A percentile compares a stretch with the other conserved stretches of the same genome.
Conservation (phyloP, 2,888 invertebrate species). For the Caradrina kadenii region DNA sequence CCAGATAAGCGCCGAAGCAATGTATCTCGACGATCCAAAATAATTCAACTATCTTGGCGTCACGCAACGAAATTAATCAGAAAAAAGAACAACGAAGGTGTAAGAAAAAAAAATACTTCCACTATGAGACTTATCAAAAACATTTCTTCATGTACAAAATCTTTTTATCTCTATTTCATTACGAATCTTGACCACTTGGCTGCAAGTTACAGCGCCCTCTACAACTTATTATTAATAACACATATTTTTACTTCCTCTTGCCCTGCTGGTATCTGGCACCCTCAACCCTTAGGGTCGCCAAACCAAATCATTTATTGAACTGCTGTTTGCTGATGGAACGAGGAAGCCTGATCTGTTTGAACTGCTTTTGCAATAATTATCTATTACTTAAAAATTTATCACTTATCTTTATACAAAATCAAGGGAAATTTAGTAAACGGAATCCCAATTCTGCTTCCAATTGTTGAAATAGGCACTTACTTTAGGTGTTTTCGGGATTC, state of each 20-base stretch:
- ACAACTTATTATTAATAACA: constrained; percentile 27
- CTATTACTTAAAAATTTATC: neutral
- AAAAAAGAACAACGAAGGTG: no score
- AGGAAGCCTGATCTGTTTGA: constrained; percentile 2
- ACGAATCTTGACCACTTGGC: neutral
- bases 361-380: neutral
- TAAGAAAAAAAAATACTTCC: no score
- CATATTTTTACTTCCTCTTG: constrained; percentile 8
- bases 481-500: no score
- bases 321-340: constrained; percentile 11
- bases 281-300: constrained; percentile 25
- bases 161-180: no score
- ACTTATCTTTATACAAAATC: neutral
- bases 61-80: no score
- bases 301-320: constrained; percentile 51
- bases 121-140: no score
- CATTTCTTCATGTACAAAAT: no score
- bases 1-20: no score
- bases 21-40: no score
- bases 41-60: no score
- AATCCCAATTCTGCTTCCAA: neutral
- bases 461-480: neutral
- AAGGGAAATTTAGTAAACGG: neutral
- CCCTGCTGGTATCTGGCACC: constrained; percentile 1
- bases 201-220: constrained; percentile 13